A percentile compares a stretch with the other conserved stretches of the same genome.
phyloP scores from a whole-genome alignment of 2,888 invertebrate genomes.

The Cryptus armator region DNA sequence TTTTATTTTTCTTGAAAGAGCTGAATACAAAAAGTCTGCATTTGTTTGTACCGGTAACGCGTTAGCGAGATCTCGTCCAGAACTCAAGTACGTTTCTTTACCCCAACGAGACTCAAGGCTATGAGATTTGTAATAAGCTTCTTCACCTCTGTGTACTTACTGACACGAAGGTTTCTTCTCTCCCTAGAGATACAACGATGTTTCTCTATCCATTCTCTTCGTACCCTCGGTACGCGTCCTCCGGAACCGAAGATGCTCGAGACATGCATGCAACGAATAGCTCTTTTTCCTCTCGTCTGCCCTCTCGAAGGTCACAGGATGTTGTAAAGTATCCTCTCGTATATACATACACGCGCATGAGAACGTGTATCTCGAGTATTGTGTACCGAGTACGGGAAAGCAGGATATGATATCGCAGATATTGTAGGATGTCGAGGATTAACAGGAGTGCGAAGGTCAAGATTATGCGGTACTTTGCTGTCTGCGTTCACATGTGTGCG shows the following conservation, averaged over 20 bases:
- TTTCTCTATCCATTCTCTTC: conserved; percentile 3
- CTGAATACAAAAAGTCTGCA: background rate
- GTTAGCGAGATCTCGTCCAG: conserved; percentile 51
- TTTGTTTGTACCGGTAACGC: conserved; percentile 11
- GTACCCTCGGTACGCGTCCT: background rate
- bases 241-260: background rate
- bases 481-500: background rate
- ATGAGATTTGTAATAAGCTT: conserved; percentile 40
- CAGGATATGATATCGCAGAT: conserved; percentile 32
- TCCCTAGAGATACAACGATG: background rate
- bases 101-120: conserved; percentile 32
- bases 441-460: conserved; percentile 33
- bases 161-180: conserved; percentile 52
- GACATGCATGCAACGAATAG: conserved; percentile 18
- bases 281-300: conserved; percentile 21
- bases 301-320: conserved; percentile 54
- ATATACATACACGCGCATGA: background rate
- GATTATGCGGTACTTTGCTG: conserved; percentile 29
- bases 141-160: conserved; percentile 51
- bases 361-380: background rate
- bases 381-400: background rate
- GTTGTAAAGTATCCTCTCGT: background rate
- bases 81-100: conserved; percentile 2
- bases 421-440: conserved; percentile 12
- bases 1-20: background rate